Conservation (phyloP, 2,113 vertebrate genomes). For the Proteles cristata region DNA sequence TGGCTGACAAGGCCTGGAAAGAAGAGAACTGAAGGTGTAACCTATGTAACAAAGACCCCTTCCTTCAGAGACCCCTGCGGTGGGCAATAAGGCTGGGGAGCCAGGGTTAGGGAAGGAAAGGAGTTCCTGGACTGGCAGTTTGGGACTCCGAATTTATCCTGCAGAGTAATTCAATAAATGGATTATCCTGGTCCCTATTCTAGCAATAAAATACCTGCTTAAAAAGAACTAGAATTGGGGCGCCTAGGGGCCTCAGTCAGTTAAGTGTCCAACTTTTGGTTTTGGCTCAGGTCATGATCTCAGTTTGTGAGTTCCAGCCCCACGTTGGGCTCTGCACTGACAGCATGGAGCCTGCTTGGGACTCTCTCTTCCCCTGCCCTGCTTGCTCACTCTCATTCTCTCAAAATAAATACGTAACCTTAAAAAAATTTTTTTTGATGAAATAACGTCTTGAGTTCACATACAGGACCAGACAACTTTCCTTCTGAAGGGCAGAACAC, state of each 20-base stretch:
- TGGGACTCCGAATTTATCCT: constrained; percentile 2
- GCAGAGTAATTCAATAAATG: background rate
- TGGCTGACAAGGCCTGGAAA: background rate
- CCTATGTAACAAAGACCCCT: background rate
- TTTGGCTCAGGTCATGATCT: too few species aligned
- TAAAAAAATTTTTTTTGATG: background rate
- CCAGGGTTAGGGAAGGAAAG: background rate
- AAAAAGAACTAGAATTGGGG: background rate
- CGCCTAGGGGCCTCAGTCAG: too few species aligned
- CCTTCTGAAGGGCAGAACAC: background rate
- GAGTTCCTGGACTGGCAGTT: background rate
- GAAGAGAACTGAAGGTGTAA: background rate
- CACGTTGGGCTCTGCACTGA: too few species aligned
- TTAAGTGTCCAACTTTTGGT: too few species aligned
- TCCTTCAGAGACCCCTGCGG: background rate
- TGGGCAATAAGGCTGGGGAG: background rate
- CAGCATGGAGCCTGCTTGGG: too few species aligned
- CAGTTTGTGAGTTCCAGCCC: too few species aligned
- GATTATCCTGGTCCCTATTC: background rate
- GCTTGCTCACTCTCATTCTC: too few species aligned
- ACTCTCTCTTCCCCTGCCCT: too few species aligned
- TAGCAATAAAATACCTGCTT: background rate
- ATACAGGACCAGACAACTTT: background rate
- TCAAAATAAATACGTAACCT: too few species aligned
- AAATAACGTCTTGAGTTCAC: background rate